Percentiles rank a stretch among this genome's conserved stretches.
Evolutionary conservation across 2,888 invertebrate species (phyloP).

Genomic region (Smittia aterrima): DNA sequence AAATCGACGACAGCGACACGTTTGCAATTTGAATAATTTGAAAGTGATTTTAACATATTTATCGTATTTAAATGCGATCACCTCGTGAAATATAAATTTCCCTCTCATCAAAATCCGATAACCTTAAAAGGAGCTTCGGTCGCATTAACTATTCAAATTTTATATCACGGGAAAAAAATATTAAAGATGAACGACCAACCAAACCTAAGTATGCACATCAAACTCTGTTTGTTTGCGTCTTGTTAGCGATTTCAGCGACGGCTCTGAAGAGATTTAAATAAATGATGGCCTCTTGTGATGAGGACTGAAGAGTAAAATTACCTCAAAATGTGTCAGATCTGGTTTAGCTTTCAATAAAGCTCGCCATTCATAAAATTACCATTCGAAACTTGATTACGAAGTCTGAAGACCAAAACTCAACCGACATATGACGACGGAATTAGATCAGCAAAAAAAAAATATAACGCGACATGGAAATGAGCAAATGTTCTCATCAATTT

Average conservation of each 20-base stretch:
- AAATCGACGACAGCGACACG: constrained; percentile 26
- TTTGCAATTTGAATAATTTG: constrained; percentile 7
- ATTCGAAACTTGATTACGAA: background rate
- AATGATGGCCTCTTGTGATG: background rate
- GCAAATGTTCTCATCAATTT: background rate
- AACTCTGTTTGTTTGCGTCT: no score
- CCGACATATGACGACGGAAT: constrained; percentile 25
- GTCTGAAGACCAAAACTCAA: background rate
- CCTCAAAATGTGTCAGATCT: background rate
- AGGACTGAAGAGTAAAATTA: background rate
- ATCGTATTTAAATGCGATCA: constrained; percentile 28
- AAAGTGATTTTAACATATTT: constrained; percentile 23
- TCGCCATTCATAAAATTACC: background rate
- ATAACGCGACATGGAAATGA: background rate
- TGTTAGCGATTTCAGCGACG: background rate
- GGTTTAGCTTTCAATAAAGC: background rate
- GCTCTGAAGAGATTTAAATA: background rate
- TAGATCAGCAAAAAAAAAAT: constrained; percentile 25
- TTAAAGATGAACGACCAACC: background rate
- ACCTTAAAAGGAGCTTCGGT: background rate
- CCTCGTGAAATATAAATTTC: background rate
- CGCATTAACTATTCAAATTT: background rate
- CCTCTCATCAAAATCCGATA: background rate
- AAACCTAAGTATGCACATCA: no score
- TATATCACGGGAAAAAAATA: background rate